Evolutionary conservation across 2,797 vertebrate species (phyloP).

Genomic region (Diceros bicornis): DNA sequence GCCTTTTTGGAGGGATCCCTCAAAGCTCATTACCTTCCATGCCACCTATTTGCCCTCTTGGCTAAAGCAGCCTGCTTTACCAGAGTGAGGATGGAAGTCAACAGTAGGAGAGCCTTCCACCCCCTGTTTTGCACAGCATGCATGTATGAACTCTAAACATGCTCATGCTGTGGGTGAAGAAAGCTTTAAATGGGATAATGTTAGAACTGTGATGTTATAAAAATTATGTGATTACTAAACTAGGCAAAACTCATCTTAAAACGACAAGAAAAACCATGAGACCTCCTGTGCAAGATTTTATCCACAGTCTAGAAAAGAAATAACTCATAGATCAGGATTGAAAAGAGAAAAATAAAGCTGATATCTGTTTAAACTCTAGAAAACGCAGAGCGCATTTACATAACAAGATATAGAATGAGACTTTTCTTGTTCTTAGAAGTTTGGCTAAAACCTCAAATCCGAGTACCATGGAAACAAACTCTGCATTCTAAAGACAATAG

Average conservation of each 20-base stretch:
- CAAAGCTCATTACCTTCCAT: not conserved
- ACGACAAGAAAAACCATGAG: not conserved
- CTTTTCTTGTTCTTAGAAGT: not conserved
- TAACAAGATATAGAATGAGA: not conserved
- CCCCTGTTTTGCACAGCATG: accelerated
- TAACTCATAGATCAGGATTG: not conserved
- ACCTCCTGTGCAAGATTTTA: not conserved
- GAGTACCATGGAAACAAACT: not conserved
- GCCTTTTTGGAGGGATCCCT: not conserved
- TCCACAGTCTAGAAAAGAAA: not conserved
- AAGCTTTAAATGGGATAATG: not conserved
- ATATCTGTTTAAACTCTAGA: not conserved
- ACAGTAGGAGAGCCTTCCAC: accelerated
- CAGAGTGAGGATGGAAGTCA: not conserved
- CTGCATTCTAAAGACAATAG: not conserved
- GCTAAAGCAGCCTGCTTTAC: not conserved
- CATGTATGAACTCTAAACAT: not conserved
- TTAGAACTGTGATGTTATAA: not conserved
- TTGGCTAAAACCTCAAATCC: not conserved
- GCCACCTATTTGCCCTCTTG: not conserved
- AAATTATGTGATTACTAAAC: not conserved
- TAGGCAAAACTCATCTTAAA: not conserved
- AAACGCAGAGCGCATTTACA: not conserved
- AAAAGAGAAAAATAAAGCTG: not conserved
- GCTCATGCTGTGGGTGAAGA: not conserved